Conservation (phyloP, 2,888 invertebrate species). For the Sminthurides aquaticus region DNA sequence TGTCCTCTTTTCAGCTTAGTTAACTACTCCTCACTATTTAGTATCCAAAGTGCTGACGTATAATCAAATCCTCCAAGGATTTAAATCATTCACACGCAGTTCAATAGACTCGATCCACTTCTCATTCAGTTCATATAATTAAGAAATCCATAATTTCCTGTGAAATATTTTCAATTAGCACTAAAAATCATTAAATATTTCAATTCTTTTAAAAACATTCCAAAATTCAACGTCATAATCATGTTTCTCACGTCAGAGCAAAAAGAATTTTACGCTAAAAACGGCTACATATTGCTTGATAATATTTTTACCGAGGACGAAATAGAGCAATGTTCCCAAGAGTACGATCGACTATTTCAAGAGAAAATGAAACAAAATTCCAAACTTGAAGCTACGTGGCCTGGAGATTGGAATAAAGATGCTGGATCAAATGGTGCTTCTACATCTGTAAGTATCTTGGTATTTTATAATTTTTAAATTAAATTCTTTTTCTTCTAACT, state of each 20-base stretch:
- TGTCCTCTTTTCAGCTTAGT: no score
- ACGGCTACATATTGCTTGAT: slow-evolving; percentile 53
- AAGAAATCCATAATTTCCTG: neutral
- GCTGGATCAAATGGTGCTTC: slow-evolving; percentile 10
- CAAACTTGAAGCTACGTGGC: slow-evolving; percentile 54
- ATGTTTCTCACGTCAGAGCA: slow-evolving; percentile 49
- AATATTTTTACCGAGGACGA: slow-evolving; percentile 49
- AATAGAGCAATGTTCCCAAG: slow-evolving; percentile 49
- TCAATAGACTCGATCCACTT: neutral
- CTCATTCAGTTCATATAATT: neutral
- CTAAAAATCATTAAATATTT: no score
- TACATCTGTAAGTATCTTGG: slow-evolving; percentile 8
- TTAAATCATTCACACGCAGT: no score
- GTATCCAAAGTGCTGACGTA: no score
- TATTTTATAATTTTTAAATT: no score
- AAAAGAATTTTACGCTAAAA: slow-evolving; percentile 51
- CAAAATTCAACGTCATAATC: no score
- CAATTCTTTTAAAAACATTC: no score
- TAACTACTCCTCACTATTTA: no score
- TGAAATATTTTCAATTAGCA: neutral
- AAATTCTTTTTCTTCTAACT: neutral
- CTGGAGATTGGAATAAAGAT: slow-evolving; percentile 48
- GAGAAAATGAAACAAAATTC: slow-evolving; percentile 48
- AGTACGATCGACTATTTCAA: slow-evolving; percentile 53
- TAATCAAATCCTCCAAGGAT: no score